phyloP scores from a whole-genome alignment of 2,113 vertebrate species.

The Noctilio leporinus region DNA sequence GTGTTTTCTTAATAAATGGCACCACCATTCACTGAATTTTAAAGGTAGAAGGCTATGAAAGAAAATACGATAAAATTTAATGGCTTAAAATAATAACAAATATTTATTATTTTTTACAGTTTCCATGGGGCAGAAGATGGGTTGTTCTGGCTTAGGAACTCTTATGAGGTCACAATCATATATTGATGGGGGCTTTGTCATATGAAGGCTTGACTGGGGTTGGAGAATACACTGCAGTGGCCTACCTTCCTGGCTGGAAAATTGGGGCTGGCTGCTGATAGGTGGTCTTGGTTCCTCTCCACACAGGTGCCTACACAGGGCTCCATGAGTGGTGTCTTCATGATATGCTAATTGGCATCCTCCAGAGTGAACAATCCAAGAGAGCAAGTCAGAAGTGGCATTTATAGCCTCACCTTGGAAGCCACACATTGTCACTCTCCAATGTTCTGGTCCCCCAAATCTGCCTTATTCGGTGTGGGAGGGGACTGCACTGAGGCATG shows the following conservation, averaged over 20 bases:
- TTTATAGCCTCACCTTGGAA: not conserved
- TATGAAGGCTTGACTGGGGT: not conserved
- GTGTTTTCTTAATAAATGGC: not conserved
- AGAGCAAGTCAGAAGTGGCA: not conserved
- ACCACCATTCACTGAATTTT: not conserved
- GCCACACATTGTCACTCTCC: not conserved
- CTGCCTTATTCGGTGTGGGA: not conserved
- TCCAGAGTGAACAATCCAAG: not conserved
- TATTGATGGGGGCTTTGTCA: not conserved
- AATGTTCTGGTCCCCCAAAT: not conserved
- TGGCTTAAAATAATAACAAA: not conserved
- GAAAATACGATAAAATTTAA: not conserved
- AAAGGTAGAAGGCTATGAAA: not conserved
- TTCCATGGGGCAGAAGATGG: not conserved
- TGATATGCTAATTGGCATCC: not conserved
- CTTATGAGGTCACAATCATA: not conserved
- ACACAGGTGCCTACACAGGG: not conserved
- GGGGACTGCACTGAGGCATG: not conserved
- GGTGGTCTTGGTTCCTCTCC: not conserved
- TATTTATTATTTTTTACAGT: not conserved
- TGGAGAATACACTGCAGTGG: not conserved
- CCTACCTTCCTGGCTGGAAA: not conserved
- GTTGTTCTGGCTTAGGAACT: not conserved
- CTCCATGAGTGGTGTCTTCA: not conserved
- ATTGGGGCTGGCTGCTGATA: not conserved